Conservation (phyloP, 2,888 invertebrate species). For the Rotaria magnacalcarata region DNA sequence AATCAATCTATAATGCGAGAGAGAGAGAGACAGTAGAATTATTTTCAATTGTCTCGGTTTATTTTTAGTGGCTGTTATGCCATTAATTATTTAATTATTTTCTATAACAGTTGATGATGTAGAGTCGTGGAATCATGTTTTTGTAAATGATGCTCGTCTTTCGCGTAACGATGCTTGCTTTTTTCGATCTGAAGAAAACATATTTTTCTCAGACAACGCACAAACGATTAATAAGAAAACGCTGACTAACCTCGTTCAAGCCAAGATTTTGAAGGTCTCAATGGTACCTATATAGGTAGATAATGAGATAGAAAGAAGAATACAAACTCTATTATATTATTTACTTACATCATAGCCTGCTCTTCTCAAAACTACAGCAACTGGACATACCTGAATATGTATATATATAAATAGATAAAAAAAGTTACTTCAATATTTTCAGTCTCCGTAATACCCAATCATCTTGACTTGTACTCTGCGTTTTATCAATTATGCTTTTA, state of each 20-base stretch:
- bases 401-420: too few relatives aligned
- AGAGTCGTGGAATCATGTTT: not conserved
- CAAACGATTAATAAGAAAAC: not conserved
- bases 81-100: too few relatives aligned
- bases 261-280: slow-evolving; percentile 1
- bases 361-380: slow-evolving; percentile 4
- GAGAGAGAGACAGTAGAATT: too few relatives aligned
- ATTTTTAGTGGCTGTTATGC: too few relatives aligned
- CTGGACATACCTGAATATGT: not conserved
- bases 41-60: too few relatives aligned
- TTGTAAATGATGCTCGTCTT: not conserved
- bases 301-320: not conserved
- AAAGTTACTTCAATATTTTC: not conserved
- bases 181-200: not conserved
- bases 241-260: not conserved
- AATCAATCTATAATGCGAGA: too few relatives aligned
- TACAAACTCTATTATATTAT: not conserved
- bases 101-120: too few relatives aligned
- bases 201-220: too few relatives aligned
- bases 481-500: not conserved
- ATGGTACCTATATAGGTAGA: not conserved
- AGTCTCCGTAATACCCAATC: not conserved
- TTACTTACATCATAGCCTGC: not conserved
- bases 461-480: not conserved
- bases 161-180: not conserved